Evolutionary conservation across 2,113 vertebrate genomes (phyloP).

Genomic region (Mesoclemmys tuberculata): DNA sequence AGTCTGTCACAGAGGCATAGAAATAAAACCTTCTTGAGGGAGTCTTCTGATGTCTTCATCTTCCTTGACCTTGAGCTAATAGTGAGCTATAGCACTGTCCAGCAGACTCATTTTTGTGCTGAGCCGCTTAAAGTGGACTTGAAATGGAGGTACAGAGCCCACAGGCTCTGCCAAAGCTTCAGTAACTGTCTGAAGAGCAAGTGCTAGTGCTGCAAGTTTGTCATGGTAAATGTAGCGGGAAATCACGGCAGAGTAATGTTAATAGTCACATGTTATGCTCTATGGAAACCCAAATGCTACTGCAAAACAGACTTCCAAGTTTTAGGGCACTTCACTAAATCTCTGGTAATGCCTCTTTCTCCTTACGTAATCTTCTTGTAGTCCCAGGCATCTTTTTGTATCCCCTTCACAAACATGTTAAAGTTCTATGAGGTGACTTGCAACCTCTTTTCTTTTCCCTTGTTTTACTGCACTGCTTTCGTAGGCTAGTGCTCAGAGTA

Average conservation of each 20-base stretch:
- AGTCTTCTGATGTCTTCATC: neutral
- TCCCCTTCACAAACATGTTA: neutral
- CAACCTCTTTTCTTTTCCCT: neutral
- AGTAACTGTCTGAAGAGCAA: neutral
- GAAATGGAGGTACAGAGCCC: neutral
- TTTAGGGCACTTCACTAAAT: neutral
- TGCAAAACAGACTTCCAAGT: neutral
- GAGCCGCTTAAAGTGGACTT: neutral
- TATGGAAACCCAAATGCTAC: neutral
- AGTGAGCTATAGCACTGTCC: neutral
- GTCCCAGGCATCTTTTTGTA: neutral
- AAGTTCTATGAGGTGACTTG: neutral
- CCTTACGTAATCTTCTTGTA: neutral
- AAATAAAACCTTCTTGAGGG: conserved; percentile 22
- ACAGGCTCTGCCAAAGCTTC: neutral
- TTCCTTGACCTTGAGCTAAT: neutral
- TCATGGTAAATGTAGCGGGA: neutral
- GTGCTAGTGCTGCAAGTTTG: accelerated
- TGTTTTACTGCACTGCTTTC: neutral
- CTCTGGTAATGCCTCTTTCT: neutral
- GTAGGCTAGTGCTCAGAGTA: neutral
- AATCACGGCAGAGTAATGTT: neutral
- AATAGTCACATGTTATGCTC: neutral
- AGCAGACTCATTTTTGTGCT: neutral
- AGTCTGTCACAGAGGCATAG: neutral